Conservation (phyloP, 2,888 invertebrate species). For the Stegophylla sp. region DNA sequence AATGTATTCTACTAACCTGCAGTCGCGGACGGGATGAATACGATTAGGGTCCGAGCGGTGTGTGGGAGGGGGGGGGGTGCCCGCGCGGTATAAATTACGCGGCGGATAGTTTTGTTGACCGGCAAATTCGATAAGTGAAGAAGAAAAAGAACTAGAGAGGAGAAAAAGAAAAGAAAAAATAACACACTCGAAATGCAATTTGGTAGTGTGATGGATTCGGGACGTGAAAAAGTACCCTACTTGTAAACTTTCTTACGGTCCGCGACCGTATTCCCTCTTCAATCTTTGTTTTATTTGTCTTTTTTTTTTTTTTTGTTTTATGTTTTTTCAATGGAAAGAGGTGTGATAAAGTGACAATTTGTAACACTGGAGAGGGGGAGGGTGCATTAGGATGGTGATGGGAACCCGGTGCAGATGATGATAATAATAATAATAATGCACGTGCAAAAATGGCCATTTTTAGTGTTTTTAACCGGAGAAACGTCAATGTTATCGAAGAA, state of each 20-base stretch:
- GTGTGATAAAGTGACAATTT: neutral
- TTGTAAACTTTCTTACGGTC: slow-evolving; percentile 6
- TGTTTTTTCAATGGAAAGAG: too few species aligned
- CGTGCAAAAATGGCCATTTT: too few species aligned
- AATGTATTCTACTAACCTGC: slow-evolving; percentile 46
- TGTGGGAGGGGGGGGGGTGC: too few species aligned
- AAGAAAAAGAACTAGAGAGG: neutral
- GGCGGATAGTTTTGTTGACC: slow-evolving; percentile 23
- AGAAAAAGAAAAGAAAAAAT: neutral
- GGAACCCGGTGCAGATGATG: too few species aligned
- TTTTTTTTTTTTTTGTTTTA: too few species aligned
- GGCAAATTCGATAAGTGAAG: slow-evolving; percentile 25
- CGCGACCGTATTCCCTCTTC: too few species aligned
- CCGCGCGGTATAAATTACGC: slow-evolving; percentile 35
- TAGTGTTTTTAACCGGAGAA: too few species aligned
- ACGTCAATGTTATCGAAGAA: neutral
- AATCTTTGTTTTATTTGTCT: neutral
- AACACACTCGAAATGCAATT: slow-evolving; percentile 18
- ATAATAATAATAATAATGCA: too few species aligned
- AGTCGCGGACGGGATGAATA: slow-evolving; percentile 9
- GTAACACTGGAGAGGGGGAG: too few species aligned
- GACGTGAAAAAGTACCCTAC: neutral
- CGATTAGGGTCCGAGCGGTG: slow-evolving; percentile 31
- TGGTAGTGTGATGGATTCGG: slow-evolving; percentile 17
- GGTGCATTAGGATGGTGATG: too few species aligned